Evolutionary conservation across 2,888 invertebrate species (phyloP), one percentile per base, ranked within the genome.

Genomic region (Dicroscelio sp.): DNA sequence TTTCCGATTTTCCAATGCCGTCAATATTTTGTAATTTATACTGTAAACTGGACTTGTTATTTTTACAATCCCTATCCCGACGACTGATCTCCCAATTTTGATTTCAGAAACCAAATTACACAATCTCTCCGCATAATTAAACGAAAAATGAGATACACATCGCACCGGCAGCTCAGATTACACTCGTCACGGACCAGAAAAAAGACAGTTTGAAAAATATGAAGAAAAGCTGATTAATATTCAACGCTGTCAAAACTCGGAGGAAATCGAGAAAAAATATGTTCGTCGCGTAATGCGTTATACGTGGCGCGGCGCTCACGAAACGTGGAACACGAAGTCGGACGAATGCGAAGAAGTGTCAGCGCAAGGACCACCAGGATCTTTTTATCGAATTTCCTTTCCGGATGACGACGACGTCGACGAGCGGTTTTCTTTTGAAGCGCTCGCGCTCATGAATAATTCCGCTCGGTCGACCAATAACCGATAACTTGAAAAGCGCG

Each of bases 371-470:
- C 92, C 93, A 92, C 88, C 90, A 93, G 92, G 93, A 92, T 92
- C 92, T 92, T 92, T 90, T 94, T 95, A 95, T 95, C 93, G 93
- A 93, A 94, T 94, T 95, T 94, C 92, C 88, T 92, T 90, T 90
- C 93, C 89, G 92, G 90, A 92, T 89, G 91, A 87, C 83, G 91
- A 86, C 90, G 88, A 82, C 63, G 90, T 87, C 83, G 91, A 86
- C 90, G 88, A 82, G 55, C 93, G 95, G 95, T 94, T 93, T 90
- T 92, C 94, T 92, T 95, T 94, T 90, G 90, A 92, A 92, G 93
- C 94, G 91, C 91, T 76, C 87, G 73, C 38, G 8, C 94, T 95
- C 95, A 96, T 96, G 95, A 96, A 96, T 96, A 95, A 96, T 96
- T 96, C 96, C 92, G 87, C 83, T 87, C 84, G 87, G 79, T 85